phyloP scores from a whole-genome alignment of 2,888 invertebrate species.

The Cantharis lateralis region DNA sequence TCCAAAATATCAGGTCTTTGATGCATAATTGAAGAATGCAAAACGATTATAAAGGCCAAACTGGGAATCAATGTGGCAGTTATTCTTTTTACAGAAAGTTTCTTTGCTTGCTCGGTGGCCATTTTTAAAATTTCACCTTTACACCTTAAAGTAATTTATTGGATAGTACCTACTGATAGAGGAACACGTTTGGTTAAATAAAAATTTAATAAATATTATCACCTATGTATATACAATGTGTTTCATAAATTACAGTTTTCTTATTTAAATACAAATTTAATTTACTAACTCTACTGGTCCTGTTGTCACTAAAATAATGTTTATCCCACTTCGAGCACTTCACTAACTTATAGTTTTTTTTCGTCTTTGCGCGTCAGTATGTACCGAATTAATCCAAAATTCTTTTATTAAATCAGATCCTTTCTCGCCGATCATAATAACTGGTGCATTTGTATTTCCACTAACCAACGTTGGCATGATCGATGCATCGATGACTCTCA shows the following conservation, averaged over 20 bases:
- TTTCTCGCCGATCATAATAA: constrained; percentile 90
- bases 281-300: not conserved
- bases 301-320: not conserved
- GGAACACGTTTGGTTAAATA: not conserved
- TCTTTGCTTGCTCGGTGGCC: constrained; percentile 41
- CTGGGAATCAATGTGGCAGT: constrained; percentile 69
- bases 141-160: not conserved
- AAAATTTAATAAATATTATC: constrained; percentile 1
- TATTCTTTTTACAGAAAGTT: constrained; percentile 67
- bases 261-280: not conserved
- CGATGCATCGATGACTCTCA: constrained; percentile 83
- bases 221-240: not conserved
- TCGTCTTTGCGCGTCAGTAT: not conserved
- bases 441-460: constrained; percentile 85
- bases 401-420: constrained; percentile 87
- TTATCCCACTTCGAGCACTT: not conserved
- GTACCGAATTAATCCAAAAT: constrained; percentile 68
- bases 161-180: not conserved
- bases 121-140: constrained; percentile 3
- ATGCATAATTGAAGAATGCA: constrained; percentile 67
- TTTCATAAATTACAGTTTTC: not conserved
- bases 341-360: not conserved
- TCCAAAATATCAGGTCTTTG: constrained; percentile 76
- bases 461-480: constrained; percentile 86
- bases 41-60: constrained; percentile 65